phyloP scores from a whole-genome alignment of 2,113 vertebrate genomes.

The Bothrops jararaca region DNA sequence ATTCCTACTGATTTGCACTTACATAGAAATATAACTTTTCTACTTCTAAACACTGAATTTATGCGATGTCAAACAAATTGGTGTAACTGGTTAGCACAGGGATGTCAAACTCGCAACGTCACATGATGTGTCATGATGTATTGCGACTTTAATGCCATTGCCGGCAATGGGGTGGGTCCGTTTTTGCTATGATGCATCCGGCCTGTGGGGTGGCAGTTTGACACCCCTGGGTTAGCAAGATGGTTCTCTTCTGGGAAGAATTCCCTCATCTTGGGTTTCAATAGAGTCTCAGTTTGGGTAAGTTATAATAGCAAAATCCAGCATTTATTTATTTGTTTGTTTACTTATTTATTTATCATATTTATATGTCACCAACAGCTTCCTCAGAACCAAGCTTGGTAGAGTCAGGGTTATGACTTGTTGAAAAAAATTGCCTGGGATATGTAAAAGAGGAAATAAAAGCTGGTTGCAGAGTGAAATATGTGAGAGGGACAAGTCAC shows the following conservation, averaged over 20 bases:
- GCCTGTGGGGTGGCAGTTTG: too few relatives aligned
- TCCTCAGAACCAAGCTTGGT: neutral
- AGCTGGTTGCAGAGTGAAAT: neutral
- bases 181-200: too few relatives aligned
- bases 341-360: neutral
- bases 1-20: neutral
- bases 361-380: neutral
- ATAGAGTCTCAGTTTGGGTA: neutral
- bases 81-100: neutral
- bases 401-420: neutral
- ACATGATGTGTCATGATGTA: too few relatives aligned
- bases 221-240: neutral
- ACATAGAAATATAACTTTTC: neutral
- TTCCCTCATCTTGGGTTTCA: neutral
- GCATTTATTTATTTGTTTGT: neutral
- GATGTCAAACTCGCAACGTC: too few relatives aligned
- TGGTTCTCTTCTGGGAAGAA: neutral
- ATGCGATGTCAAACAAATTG: neutral
- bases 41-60: neutral
- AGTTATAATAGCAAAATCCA: neutral
- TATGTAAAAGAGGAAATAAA: neutral
- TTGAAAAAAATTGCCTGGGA: neutral
- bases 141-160: too few relatives aligned
- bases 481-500: neutral
- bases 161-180: too few relatives aligned